Evolutionary conservation across 2,797 vertebrate genomes (phyloP), one percentile per base, ranked within the genome.

Genomic region (Xenops minutus): DNA sequence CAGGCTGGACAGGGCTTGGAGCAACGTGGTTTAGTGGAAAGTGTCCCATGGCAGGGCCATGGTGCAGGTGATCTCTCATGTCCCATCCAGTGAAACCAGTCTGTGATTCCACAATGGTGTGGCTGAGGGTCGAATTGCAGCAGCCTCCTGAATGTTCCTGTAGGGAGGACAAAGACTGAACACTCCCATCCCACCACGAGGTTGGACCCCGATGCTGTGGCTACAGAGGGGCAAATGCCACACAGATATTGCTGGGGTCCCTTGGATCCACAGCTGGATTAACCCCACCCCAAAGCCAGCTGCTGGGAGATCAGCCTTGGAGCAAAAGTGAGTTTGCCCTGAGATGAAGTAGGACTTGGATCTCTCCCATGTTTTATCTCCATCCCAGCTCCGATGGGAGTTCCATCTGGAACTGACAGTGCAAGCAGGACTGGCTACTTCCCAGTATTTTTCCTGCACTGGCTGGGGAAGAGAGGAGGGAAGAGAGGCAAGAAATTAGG

Each of bases 341-440:
- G 1, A 36, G 24, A 36, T 24, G 36, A 71, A 63, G 32, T 4
- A 72, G 1, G 27, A 32, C 43, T 5, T 1, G 5, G 20, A 18
- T 8, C 30, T 49, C 36, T 16, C 7, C 54, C 27, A 3, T 6
- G 19, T 29, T 67, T 29, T 8, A 23, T 30, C 71, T 43, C 67
- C n/a, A 39, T 39, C 26, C 26, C 68, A 51, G 17, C 39, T 43
- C 19, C 0, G 2, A 2, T 1, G 5, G 16, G 14, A 34, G 22
- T 9, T 36, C 74, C 30, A 55, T 19, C 37, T 30, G 24, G 52
- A 43, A 14, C n/a, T 5, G 24, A 10, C 7, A 20, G 7, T 21
- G 22, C 12, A 9, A 29, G 52, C 39, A 62, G 59, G 30, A 9
- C 48, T 30, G 4, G 22, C 39, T 43, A 2, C 37, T 76, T 39